Conservation (phyloP, 1,140 invertebrate species). For the Vanessa atalanta region DNA sequence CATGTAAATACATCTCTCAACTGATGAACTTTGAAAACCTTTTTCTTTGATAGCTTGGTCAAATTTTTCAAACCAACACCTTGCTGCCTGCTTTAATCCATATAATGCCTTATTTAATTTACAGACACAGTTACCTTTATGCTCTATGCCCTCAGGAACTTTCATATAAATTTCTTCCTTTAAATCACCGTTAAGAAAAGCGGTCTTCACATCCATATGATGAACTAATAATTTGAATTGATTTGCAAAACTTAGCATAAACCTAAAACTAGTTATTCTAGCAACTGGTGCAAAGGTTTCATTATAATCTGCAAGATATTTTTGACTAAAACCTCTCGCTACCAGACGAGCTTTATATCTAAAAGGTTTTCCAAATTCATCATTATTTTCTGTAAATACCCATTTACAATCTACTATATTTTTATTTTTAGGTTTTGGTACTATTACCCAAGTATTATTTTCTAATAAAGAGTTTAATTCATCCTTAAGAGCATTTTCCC, state of each 20-base stretch:
- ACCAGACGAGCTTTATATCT: background rate
- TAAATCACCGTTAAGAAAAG: conserved; percentile 20
- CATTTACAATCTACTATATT: conserved; percentile 67
- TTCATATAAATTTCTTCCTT: conserved; percentile 41
- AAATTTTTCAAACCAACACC: conserved; percentile 19
- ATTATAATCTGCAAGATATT: background rate
- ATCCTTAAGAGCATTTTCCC: conserved; percentile 61
- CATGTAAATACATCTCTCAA: background rate
- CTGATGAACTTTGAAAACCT: background rate
- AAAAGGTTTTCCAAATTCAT: conserved; percentile 51
- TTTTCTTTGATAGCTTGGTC: background rate
- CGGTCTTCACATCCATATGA: background rate
- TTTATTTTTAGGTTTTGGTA: conserved; percentile 58
- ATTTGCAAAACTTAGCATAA: conserved; percentile 2
- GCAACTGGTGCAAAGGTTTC: background rate
- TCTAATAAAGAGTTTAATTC: conserved; percentile 59
- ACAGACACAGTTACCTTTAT: conserved; percentile 29
- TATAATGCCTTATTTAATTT: conserved; percentile 44
- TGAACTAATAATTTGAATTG: background rate
- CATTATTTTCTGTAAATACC: conserved; percentile 59
- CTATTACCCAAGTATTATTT: conserved; percentile 69
- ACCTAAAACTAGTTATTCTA: background rate
- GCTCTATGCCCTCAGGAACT: conserved; percentile 31
- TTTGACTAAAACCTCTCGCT: background rate
- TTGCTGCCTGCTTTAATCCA: conserved; percentile 42